Conservation (phyloP, 2,797 vertebrate species). For the Kryptopterus vitreolus region DNA sequence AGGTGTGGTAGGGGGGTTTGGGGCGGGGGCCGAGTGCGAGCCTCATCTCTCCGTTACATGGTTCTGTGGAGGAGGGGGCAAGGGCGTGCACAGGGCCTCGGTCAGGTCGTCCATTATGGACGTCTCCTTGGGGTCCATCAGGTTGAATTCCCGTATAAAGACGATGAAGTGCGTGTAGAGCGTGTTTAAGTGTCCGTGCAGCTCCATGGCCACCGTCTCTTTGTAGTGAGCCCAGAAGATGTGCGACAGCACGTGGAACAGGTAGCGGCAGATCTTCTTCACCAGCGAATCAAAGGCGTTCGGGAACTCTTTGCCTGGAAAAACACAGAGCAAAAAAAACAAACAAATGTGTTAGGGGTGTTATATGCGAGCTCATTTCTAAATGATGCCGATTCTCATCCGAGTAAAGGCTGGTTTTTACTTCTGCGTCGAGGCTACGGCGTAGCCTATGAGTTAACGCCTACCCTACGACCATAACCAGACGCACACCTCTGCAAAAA, state of each 20-base stretch:
- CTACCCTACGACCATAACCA: no score
- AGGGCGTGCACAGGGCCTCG: constrained; percentile 88
- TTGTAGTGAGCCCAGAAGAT: constrained; percentile 99
- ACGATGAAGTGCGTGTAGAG: constrained; percentile 97
- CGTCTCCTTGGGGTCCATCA: constrained; percentile 98
- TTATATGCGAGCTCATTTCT: no score
- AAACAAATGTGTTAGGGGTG: no score
- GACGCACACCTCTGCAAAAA: no score
- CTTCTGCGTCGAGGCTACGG: no score
- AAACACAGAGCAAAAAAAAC: background rate
- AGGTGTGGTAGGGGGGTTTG: background rate
- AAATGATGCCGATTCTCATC: no score
- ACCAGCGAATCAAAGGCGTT: constrained; percentile 95
- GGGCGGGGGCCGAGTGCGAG: background rate
- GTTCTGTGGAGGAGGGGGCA: constrained; percentile 90
- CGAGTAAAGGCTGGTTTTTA: no score
- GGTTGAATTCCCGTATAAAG: constrained; percentile 97
- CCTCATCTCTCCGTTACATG: constrained; percentile 99
- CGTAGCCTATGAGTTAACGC: no score
- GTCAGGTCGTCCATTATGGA: constrained; percentile 98
- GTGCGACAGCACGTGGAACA: constrained; percentile 97
- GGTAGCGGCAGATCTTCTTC: constrained; percentile 95
- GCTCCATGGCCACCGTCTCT: constrained; percentile 94
- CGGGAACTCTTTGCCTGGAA: constrained; percentile 93
- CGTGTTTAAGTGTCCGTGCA: constrained; percentile 98